phyloP scores from a whole-genome alignment of 1,140 invertebrate species.

The Panulirus ornatus region DNA sequence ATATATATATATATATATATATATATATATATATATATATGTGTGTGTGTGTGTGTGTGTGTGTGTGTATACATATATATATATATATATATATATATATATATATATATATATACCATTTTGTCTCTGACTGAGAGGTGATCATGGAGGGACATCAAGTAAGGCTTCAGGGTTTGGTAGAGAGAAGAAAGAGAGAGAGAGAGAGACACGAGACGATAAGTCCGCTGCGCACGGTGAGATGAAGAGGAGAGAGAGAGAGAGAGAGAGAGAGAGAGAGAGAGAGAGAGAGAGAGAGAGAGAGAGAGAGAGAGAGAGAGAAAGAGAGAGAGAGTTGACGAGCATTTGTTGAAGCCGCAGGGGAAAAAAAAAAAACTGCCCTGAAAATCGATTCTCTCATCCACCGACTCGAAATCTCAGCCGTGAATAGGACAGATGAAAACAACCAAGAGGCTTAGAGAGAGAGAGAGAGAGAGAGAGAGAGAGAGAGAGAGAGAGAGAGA shows the following conservation, averaged over 20 bases:
- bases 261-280: conserved; percentile 21
- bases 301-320: neutral
- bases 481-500: neutral
- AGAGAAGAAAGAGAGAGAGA: conserved; percentile 12
- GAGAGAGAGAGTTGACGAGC: neutral
- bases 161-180: too few species aligned
- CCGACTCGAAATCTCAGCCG: too few species aligned
- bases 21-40: neutral
- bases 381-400: too few species aligned
- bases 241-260: conserved; percentile 44
- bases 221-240: neutral
- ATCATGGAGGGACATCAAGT: too few species aligned
- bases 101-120: neutral
- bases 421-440: too few species aligned
- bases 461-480: neutral
- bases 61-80: neutral
- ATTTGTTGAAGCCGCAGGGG: too few species aligned
- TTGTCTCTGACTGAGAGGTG: too few species aligned
- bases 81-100: neutral
- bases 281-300: conserved; percentile 25
- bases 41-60: neutral
- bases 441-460: too few species aligned
- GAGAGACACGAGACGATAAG: neutral
- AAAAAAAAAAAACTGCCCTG: too few species aligned
- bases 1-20: too few species aligned